Conservation (phyloP, 2,888 invertebrate genomes). For the Tetranychus piercei region DNA sequence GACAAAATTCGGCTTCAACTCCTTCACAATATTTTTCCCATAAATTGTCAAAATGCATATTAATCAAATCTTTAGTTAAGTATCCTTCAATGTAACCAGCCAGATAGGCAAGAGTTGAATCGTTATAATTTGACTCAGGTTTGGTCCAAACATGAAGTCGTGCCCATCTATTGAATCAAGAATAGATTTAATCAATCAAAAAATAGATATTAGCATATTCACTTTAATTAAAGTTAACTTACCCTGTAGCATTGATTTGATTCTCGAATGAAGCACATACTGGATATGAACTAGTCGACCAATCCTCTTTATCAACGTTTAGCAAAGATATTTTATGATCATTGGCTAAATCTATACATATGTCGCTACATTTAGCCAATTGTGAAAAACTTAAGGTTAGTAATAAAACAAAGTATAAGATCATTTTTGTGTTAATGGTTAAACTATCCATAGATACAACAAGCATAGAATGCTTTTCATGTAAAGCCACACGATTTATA, state of each 20-base stretch:
- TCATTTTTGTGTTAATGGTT: too few relatives aligned
- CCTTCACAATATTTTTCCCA: slow-evolving; percentile 41
- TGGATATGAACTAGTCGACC: not conserved
- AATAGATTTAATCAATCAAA: slow-evolving; percentile 29
- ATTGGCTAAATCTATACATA: not conserved
- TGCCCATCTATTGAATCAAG: slow-evolving; percentile 42
- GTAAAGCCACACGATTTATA: too few relatives aligned
- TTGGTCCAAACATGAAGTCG: slow-evolving; percentile 4
- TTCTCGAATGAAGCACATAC: not conserved
- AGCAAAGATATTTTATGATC: not conserved
- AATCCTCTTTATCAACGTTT: not conserved
- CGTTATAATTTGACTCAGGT: not conserved
- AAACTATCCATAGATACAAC: too few relatives aligned
- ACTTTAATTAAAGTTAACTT: not conserved
- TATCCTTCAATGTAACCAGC: slow-evolving; percentile 69
- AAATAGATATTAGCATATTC: slow-evolving; percentile 23
- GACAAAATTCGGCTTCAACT: slow-evolving; percentile 39
- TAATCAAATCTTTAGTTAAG: slow-evolving; percentile 58
- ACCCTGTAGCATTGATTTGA: not conserved
- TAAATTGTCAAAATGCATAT: slow-evolving; percentile 58
- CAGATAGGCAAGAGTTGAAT: slow-evolving; percentile 51
- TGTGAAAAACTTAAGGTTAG: too few relatives aligned
- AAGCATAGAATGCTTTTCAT: too few relatives aligned
- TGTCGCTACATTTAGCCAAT: not conserved
- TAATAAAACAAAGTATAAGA: too few relatives aligned